Percentiles rank a stretch among this genome's conserved stretches.
phyloP scores from a whole-genome alignment of 1,140 invertebrate species.

The Sitobion miscanthi region DNA sequence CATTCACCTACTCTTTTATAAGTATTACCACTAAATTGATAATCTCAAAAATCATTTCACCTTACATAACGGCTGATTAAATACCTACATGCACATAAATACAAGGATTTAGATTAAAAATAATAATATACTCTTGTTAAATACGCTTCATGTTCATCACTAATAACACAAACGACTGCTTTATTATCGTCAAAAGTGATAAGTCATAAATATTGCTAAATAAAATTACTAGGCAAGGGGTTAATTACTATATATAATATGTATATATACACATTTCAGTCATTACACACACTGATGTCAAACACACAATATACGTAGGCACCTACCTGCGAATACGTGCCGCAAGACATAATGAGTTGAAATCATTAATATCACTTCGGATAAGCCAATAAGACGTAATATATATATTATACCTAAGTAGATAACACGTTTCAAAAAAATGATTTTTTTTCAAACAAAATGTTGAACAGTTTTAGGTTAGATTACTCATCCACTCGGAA shows the following conservation, averaged over 20 bases:
- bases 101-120: neutral
- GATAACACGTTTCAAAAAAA: neutral
- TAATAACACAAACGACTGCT: neutral
- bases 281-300: neutral
- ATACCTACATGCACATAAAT: neutral
- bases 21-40: neutral
- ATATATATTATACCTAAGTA: neutral
- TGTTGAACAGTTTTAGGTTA: neutral
- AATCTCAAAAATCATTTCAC: conserved; percentile 12
- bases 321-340: neutral
- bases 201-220: neutral
- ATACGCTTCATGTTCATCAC: neutral
- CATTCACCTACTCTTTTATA: neutral
- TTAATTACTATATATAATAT: neutral
- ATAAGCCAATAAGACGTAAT: neutral
- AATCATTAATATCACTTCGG: neutral
- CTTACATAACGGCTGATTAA: neutral
- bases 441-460: neutral
- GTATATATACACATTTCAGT: neutral
- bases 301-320: neutral
- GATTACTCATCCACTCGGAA: neutral
- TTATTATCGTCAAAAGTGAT: neutral
- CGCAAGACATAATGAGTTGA: neutral
- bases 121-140: neutral
- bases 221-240: neutral